Base-by-base conservation (phyloP, 2,113 vertebrate species). In the Catharus fuscescens region DNA sequence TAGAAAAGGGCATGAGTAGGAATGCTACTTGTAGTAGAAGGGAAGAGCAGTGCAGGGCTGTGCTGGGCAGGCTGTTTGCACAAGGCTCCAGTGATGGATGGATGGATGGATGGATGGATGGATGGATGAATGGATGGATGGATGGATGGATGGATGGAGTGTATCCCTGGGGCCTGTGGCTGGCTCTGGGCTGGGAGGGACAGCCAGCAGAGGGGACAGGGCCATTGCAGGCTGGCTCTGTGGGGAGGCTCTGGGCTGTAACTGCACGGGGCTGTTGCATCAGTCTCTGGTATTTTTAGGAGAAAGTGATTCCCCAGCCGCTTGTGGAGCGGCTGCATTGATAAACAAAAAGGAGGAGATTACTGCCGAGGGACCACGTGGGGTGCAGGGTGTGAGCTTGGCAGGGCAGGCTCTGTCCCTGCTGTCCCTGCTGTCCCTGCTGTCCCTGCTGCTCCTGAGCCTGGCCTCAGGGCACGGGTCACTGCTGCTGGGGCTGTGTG, bases 31-130 rank as follows among this genome's bases (percentile, higher is more conserved):
- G 6, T 14, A 15, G 66, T 4, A 47, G 45, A 17, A 15, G 57
- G 26, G 24, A 28, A 19, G 21, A 44, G 32, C 0, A 0, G 4
- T 20, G 28, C 71, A 19, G 38, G 15, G 5, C 6, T 20, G 14
- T 16, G 45, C 23, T 11, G 47, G 29, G 12, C 1, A 13, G 3
- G 54, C 42, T 28, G 56, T 34, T 42, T 3, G 0, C 50, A 65
- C 34, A 7, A 1, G 42, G n/a, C 65, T 31, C 5, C 56, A 23
- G 40, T 5, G 67, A 18, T 53, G 25, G 2, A 8, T 14, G 57
- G 48, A 24, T 6, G 2, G 8, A 5, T 57, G 6, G 10, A 21
- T 40, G 9, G 9, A 10, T 10, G 38, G 38, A 40, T 40, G 38
- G 38, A 40, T 40, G 38, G 38, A 18, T 59, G 25, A 2, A 8